These are phyloP conservation scores for Mythimna vitellina DNA, from an alignment of 2,888 invertebrate species.

Conservation along the genomic window DNA sequence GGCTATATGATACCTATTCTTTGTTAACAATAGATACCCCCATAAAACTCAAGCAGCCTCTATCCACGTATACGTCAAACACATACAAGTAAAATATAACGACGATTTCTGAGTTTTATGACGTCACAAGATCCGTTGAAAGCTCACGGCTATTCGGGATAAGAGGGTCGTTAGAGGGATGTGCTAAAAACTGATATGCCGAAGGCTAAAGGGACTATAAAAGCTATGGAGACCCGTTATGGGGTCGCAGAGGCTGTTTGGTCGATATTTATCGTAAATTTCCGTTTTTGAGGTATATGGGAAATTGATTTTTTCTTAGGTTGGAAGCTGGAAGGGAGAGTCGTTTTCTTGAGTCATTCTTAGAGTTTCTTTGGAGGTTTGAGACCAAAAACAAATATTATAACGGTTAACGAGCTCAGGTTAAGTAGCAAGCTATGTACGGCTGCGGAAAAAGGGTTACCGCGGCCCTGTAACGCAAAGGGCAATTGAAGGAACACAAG, in stretches of 20 bases:
- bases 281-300: constrained; percentile 21
- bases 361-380: background rate
- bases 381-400: background rate
- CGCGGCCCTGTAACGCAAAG: too few relatives aligned
- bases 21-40: constrained; percentile 20
- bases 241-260: constrained; percentile 48
- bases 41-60: constrained; percentile 33
- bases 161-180: constrained; percentile 70
- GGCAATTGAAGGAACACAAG: too few relatives aligned
- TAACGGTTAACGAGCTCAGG: background rate
- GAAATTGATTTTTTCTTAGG: constrained; percentile 33
- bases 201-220: constrained; percentile 56
- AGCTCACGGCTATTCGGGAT: constrained; percentile 77
- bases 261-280: constrained; percentile 53
- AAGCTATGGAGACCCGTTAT: constrained; percentile 40
- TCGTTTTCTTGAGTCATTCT: background rate
- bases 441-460: too few relatives aligned
- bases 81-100: constrained; percentile 58
- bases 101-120: constrained; percentile 73
- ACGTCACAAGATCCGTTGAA: constrained; percentile 63
- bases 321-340: background rate
- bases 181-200: constrained; percentile 74
- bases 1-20: background rate
- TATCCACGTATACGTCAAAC: constrained; percentile 44
- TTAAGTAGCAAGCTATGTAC: too few relatives aligned